Percentiles rank a stretch among this genome's conserved stretches.
These are phyloP conservation scores for Enteromius argenteus DNA, from an alignment of 2,797 vertebrate species.

Conservation along the genomic window DNA sequence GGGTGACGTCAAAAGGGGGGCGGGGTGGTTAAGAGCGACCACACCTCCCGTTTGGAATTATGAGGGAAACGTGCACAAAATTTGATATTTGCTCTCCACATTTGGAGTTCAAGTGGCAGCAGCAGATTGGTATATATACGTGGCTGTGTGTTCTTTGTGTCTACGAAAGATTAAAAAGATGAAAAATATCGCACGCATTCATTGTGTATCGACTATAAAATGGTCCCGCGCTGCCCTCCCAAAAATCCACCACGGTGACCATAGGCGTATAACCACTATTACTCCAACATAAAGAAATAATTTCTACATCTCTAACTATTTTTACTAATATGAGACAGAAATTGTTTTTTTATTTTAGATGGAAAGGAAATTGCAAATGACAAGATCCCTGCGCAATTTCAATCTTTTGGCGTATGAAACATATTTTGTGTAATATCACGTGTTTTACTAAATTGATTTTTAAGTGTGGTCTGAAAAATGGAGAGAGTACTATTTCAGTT, in stretches of 20 bases:
- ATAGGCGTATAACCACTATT: too few species aligned
- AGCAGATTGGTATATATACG: not conserved
- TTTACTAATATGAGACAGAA: not conserved
- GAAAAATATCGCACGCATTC: not conserved
- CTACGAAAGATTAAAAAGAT: not conserved
- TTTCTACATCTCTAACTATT: not conserved
- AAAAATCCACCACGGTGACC: not conserved
- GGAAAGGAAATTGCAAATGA: not conserved
- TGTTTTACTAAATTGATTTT: not conserved
- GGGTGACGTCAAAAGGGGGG: slow-evolving; percentile 75
- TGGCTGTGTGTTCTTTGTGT: not conserved
- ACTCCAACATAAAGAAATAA: too few species aligned
- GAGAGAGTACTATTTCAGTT: not conserved
- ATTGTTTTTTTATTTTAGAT: not conserved
- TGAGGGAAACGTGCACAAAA: slow-evolving; percentile 7
- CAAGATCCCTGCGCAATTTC: too few species aligned
- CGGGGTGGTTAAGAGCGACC: slow-evolving; percentile 68
- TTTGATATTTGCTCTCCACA: not conserved
- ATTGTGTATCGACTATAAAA: not conserved
- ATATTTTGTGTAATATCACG: not conserved
- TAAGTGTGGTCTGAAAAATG: not conserved
- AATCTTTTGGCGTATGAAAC: not conserved
- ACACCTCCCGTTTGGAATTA: slow-evolving; percentile 64
- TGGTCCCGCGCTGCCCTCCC: not conserved
- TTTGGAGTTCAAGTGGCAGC: not conserved